Base-by-base conservation (phyloP, 2,888 invertebrate genomes). In the Erebia palarica region DNA sequence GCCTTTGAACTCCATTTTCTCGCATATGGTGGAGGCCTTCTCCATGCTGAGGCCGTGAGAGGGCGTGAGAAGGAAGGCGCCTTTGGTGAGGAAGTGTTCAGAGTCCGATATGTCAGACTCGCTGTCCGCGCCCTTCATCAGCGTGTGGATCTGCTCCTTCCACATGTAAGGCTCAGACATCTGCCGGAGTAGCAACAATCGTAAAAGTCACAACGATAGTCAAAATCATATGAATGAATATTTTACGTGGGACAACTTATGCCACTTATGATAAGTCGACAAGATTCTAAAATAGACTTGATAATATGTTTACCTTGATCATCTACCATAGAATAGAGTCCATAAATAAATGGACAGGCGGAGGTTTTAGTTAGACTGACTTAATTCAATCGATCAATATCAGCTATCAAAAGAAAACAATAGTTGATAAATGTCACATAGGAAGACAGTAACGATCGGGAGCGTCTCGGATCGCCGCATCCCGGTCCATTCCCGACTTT, bases 1-100 rank as follows among this genome's bases (percentile, higher is more conserved):
- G 68, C 97, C 97, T 81, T 96, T 96, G 91, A 97, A 97, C 91
- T 96, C 97, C 95, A 97, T 96, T 88, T 97, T 97, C 94, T 97
- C 97, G 91, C 97, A 97, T 82, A 97, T 97, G 79, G 96, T 94
- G 58, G 97, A 96, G 3, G 97, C 97, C 78, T 97, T 96, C 90
- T 97, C 97, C 95, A 97, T 95, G 84, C 96, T 96, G 79, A 97
- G 94, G 83, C 97, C 97, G 90, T 97, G 96, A 68, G 97, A 97
- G 58, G 97, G 97, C 61, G 97, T 97, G 79, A 97, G 94, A 65
- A 97, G 95, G 87, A 97, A 97, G 57, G 97, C 97, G 88, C 96
- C 96, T 89, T 96, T 96, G 63, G 96, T 96, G 79, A 97, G 94
- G 87, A 97, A 97, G 84, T 96, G 95, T 75, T 95, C 96, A 11